Evolutionary conservation across 2,797 vertebrate genomes (phyloP), one percentile per base, ranked within the genome.

Genomic region (Geotrypetes seraphini): DNA sequence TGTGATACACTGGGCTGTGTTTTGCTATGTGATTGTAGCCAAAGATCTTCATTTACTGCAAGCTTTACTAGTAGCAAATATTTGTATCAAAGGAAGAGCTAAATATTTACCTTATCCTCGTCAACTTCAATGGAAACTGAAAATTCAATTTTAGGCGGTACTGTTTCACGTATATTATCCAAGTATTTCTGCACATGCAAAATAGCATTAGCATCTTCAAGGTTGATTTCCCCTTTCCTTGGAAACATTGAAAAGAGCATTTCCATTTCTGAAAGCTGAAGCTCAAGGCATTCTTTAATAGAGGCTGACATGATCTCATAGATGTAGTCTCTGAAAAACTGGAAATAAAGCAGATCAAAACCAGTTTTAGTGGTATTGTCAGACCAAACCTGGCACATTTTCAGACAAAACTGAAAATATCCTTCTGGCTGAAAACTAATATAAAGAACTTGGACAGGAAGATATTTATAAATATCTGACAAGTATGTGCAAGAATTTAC

Each of bases 231-330:
- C 7, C 72, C 80, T 57, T 70, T 72, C 27, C 64, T 63, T 31
- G 81, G 79, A 40, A 83, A 84, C 80, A 82, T 81, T 1, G 79
- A 78, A 17, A 75, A 60, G 7, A 85, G 63, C 78, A 81, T 78
- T 60, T 83, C 81, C 49, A 84, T 33, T 30, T 84, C 81, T 25
- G 73, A 39, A 25, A 81, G 63, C 60, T 85, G 81, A 24, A 82
- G 78, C 53, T 79, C 60, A 22, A 84, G 56, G 29, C 69, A 76
- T 22, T 79, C 75, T 16, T 24, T 41, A 1, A 63, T 10, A 0
- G 57, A 17, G 25, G 20, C 22, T 3, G 71, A 62, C 74, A 71
- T 75, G 0, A 13, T 45, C 0, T 5, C 5, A 36, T 29, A 7
- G 19, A 19, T n/a, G n/a, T n/a, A n/a, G 12, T 12, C 12, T 12